Evolutionary conservation across 2,797 vertebrate genomes (phyloP), one percentile per base, ranked within the genome.

Genomic region (Chelonia mydas): DNA sequence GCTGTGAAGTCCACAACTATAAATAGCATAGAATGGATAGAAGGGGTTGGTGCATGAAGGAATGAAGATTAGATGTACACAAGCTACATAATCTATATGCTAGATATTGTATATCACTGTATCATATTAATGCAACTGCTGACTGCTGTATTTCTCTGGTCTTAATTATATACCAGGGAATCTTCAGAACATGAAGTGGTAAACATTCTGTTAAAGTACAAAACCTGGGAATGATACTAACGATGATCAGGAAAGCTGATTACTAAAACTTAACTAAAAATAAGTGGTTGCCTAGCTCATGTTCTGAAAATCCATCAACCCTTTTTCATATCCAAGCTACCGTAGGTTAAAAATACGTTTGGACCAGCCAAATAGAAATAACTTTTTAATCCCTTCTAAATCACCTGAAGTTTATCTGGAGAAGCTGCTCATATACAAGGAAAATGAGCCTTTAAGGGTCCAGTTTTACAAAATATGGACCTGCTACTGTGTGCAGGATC

Each of bases 61-160:
- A 94, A 94, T 86, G 77, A 85, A 90, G 90, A 92, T 93, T 27
- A 72, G 92, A 21, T 3, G 53, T 81, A 72, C 89, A 92, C 82
- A 83, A 83, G 90, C 59, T 84, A 17, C 81, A 83, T 95, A 94
- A 95, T 74, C 80, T 95, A 53, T 49, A 82, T 61, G 74, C 59
- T 89, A 95, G 95, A 89, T 94, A 95, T 93, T 86, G 83, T 89
- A 57, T 85, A 89, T 93, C 84, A 16, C 86, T 45, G 49, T 88
- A 95, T 96, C 83, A 37, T 84, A 94, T 97, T 92, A 86, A 90
- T 90, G 37, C 85, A 79, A 11, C 81, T 97, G 86, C 93, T 94
- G 92, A 91, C 83, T 90, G 89, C 95, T 90, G 79, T 88, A 80
- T 65, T 84, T 89, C 91, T 76, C 68, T 86, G 93, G 45, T 50